Conservation (phyloP, 1,140 invertebrate genomes). For the Euwallacea similis region DNA sequence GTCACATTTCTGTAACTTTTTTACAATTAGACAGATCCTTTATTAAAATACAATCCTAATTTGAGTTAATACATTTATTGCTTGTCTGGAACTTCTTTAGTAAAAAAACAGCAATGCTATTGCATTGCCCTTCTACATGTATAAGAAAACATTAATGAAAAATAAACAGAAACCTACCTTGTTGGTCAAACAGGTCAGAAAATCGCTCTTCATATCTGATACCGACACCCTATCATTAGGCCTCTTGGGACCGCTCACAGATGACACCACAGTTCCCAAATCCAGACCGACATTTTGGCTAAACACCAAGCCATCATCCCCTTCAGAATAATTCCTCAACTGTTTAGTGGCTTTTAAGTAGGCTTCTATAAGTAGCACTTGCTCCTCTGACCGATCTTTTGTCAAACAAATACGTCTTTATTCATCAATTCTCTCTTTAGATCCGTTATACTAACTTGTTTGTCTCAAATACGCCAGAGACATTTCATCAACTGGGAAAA, state of each 20-base stretch:
- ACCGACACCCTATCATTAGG: constrained; percentile 95
- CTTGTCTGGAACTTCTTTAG: too few relatives aligned
- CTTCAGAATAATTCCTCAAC: constrained; percentile 81
- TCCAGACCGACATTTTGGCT: constrained; percentile 87
- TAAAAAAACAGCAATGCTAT: too few relatives aligned
- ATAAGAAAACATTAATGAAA: too few relatives aligned
- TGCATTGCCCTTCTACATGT: too few relatives aligned
- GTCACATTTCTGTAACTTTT: too few relatives aligned
- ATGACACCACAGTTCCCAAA: constrained; percentile 85
- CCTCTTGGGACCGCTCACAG: constrained; percentile 94
- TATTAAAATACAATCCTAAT: too few relatives aligned
- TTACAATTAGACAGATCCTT: too few relatives aligned
- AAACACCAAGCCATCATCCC: constrained; percentile 82
- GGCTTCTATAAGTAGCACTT: constrained; percentile 80
- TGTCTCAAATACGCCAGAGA: constrained; percentile 85
- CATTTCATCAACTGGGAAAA: constrained; percentile 90
- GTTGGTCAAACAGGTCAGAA: constrained; percentile 81
- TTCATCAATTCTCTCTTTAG: neutral
- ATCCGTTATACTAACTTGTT: constrained; percentile 68
- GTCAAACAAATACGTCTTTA: neutral
- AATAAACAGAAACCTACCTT: constrained; percentile 67
- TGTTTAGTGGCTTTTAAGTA: constrained; percentile 83
- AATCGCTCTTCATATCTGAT: constrained; percentile 87
- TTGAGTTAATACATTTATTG: too few relatives aligned
- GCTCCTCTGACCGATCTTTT: constrained; percentile 78